phyloP scores from a whole-genome alignment of 2,888 invertebrate species.

The Elysia crispata region DNA sequence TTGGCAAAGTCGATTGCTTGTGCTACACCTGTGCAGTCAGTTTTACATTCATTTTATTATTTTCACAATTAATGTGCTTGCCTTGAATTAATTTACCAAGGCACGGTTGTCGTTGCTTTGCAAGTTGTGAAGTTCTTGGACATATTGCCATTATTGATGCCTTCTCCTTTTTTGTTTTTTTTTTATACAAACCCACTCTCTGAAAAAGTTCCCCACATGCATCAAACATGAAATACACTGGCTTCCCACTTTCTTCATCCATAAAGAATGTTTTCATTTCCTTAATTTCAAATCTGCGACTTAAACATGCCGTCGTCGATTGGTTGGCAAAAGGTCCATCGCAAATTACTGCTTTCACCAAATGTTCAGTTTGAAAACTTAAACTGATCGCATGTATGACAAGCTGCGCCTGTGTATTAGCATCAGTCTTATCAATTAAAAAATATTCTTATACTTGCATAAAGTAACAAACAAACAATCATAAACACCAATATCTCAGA shows the following conservation, averaged over 20 bases:
- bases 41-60: slow-evolving; percentile 35
- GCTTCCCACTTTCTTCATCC: background rate
- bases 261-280: background rate
- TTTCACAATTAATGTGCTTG: slow-evolving; percentile 2
- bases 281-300: slow-evolving; percentile 23
- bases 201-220: slow-evolving; percentile 25
- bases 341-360: slow-evolving; percentile 25
- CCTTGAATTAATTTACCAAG: slow-evolving; percentile 26
- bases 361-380: background rate
- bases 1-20: slow-evolving; percentile 10
- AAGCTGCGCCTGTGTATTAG: slow-evolving; percentile 19
- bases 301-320: slow-evolving; percentile 17
- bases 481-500: no score
- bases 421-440: slow-evolving; percentile 9
- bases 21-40: slow-evolving; percentile 22
- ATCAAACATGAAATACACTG: slow-evolving; percentile 32
- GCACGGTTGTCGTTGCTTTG: slow-evolving; percentile 9
- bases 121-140: slow-evolving; percentile 14
- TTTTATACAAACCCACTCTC: background rate
- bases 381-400: slow-evolving; percentile 11
- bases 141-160: background rate
- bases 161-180: slow-evolving; percentile 1
- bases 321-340: slow-evolving; percentile 30
- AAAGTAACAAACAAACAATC: no score
- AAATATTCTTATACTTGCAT: slow-evolving; percentile 18